A percentile compares a stretch with the other conserved stretches of the same genome.
Conservation (phyloP, 2,113 vertebrate species). For the Piprites chloris region DNA sequence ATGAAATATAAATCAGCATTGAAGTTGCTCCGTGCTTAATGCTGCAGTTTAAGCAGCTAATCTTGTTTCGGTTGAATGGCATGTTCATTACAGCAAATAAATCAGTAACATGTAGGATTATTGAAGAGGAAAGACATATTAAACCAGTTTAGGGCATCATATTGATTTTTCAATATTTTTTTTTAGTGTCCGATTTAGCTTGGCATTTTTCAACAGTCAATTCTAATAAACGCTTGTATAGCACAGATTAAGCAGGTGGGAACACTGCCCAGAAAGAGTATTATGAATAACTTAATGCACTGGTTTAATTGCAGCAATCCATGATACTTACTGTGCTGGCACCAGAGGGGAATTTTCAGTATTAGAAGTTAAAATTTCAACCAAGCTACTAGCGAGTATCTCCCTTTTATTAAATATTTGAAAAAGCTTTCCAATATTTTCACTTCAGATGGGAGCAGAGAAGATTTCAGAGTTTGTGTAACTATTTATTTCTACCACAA, state of each 20-base stretch:
- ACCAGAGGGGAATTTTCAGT: slow-evolving; percentile 43
- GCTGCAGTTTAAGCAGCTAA: slow-evolving; percentile 36
- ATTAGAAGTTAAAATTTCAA: slow-evolving; percentile 43
- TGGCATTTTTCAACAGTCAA: slow-evolving; percentile 55
- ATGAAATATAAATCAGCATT: slow-evolving; percentile 22
- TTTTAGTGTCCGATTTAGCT: slow-evolving; percentile 24
- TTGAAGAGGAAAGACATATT: slow-evolving; percentile 56
- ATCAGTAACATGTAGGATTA: slow-evolving; percentile 40
- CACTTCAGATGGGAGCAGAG: neutral
- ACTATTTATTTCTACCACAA: neutral
- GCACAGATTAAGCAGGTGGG: slow-evolving; percentile 62
- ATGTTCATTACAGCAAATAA: slow-evolving; percentile 54
- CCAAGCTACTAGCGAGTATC: neutral
- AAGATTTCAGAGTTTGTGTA: neutral
- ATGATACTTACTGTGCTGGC: slow-evolving; percentile 66
- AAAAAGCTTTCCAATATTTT: neutral
- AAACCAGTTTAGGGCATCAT: slow-evolving; percentile 57
- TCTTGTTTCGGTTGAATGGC: slow-evolving; percentile 42
- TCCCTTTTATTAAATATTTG: neutral
- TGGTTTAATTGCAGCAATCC: slow-evolving; percentile 67
- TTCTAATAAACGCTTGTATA: slow-evolving; percentile 43
- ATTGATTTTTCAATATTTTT: slow-evolving; percentile 5
- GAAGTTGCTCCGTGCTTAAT: neutral
- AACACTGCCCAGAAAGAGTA: slow-evolving; percentile 66
- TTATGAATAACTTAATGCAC: slow-evolving; percentile 67